Conservation (phyloP, 2,113 vertebrate species). For the Cryptoleucopteryx plumbea region DNA sequence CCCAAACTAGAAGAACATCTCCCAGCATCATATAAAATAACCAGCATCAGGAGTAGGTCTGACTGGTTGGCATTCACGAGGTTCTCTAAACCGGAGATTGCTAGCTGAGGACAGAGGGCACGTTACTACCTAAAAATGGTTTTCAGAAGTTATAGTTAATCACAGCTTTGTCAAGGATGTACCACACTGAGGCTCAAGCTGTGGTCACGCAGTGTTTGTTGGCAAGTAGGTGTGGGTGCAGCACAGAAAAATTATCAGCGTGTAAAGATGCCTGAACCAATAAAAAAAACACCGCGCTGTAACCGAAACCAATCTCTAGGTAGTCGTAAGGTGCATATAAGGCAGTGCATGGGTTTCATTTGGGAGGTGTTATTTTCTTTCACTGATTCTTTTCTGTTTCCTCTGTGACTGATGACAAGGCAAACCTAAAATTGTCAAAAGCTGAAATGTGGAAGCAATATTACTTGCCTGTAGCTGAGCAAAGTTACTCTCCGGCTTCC, state of each 20-base stretch:
- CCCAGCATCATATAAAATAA: not conserved
- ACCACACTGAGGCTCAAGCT: not conserved
- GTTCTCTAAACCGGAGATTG: not conserved
- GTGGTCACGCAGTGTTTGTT: not conserved
- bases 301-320: not conserved
- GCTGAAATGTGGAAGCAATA: conserved; percentile 6
- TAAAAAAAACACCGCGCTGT: rapidly evolving
- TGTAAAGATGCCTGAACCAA: not conserved
- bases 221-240: not conserved
- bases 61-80: not conserved
- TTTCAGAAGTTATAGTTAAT: not conserved
- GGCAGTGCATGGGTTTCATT: not conserved
- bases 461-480: not conserved
- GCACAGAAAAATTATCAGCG: not conserved
- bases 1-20: not conserved
- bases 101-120: not conserved
- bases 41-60: not conserved
- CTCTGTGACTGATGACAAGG: not conserved
- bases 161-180: not conserved
- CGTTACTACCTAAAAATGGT: not conserved
- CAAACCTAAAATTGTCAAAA: not conserved
- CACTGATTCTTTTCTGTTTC: not conserved
- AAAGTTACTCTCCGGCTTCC: not conserved
- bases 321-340: not conserved
- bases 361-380: not conserved